Base-by-base conservation (phyloP, 2,888 invertebrate genomes). In the Drosophila emarginata region DNA sequence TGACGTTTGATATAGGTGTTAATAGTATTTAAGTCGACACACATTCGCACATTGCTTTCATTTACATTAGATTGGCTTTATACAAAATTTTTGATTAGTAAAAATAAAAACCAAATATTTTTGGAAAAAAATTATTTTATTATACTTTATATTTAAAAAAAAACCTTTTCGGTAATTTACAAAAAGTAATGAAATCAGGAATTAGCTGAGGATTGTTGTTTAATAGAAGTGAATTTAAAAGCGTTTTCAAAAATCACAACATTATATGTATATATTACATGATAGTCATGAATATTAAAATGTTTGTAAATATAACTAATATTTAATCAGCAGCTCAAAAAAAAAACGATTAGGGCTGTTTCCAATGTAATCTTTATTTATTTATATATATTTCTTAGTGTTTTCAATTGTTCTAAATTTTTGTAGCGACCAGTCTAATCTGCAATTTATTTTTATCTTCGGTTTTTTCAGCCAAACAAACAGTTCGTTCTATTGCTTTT, bases 351-450 rank as follows among this genome's bases (percentile, higher is more conserved):
- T n/a, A 28, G 28, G 28, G 4, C 28, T 4, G 4, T 1, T 0
- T 7, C 2, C 6, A 40, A 15, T 15, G 15, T 40, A 6, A 40
- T 7, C 6, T 14, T 40, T 40, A 4, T 26, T 61, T 39, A 57
- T 57, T 15, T 56, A 36, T 39, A 21, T 50, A 95, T 95, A 93
- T 95, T 95, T 93, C 94, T 94, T 39, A 87, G 79, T 32, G 1
- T 79, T 91, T 92, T 72, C 91, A 76, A 91, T 90, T 32, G 4
- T 90, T 70, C 18, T 36, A 1, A 2, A 18, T 21, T 54, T 45
- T 45, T 21, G 45, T 12, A 45, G 45, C 4, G 45, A 45, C 45
- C 45, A 45, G 45, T 45, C 45, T 45, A 45, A 45, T 45, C 18
- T 45, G 11, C 18, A 45, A 15, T 32, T 21, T 69, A 69, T 69